Percentiles rank a stretch among this genome's conserved stretches.
phyloP scores from a whole-genome alignment of 2,888 invertebrate species.

The Cryptus viduatorius region DNA sequence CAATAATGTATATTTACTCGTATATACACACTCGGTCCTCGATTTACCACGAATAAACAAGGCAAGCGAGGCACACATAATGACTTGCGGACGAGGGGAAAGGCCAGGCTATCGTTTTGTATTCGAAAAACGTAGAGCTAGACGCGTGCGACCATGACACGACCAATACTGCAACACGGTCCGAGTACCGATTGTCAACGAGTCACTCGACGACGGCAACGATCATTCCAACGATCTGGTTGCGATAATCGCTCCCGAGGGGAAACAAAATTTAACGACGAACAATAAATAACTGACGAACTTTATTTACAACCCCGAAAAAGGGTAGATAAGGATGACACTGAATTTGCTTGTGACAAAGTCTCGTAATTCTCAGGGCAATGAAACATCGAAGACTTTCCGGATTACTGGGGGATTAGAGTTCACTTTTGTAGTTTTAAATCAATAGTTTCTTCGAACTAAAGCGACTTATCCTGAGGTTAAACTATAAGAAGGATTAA shows the following conservation, averaged over 20 bases:
- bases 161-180: constrained; percentile 59
- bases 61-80: constrained; percentile 8
- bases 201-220: constrained; percentile 17
- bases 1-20: neutral
- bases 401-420: neutral
- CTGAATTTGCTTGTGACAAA: neutral
- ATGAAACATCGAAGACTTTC: neutral
- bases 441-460: neutral
- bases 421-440: neutral
- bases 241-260: neutral
- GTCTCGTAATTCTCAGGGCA: neutral
- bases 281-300: constrained; percentile 15
- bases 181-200: constrained; percentile 55
- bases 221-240: constrained; percentile 29
- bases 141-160: constrained; percentile 74
- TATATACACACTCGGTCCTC: neutral
- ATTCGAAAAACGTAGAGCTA: constrained; percentile 69
- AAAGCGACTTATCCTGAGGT: neutral
- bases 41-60: constrained; percentile 15
- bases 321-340: neutral
- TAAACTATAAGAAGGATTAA: neutral
- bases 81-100: neutral
- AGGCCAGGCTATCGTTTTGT: constrained; percentile 70
- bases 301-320: neutral
- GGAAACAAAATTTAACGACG: neutral